Evolutionary conservation across 1,140 invertebrate species (phyloP), one percentile per base, ranked within the genome.

Genomic region (Magallana gigas): DNA sequence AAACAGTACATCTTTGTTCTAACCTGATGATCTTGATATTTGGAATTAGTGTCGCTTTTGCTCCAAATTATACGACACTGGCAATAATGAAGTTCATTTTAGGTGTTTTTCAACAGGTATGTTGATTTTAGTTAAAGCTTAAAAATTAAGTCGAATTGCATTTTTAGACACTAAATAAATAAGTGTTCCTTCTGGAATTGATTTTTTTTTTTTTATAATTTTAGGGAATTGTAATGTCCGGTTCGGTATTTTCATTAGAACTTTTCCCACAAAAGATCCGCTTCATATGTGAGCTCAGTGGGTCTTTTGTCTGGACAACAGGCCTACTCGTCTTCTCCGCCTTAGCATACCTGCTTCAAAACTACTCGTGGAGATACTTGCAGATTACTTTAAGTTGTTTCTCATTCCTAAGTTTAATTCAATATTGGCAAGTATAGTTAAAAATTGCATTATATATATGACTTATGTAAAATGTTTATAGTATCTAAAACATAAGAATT

Each of bases 31-130:
- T 89, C 12, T 29, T 88, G 9, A 64, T 83, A 4, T 18, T 86
- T 7, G 62, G 59, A 1, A 57, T 90, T 58, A 68, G 68, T 8
- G 85, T 85, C 16, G 88, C 88, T 9, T 88, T 91, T 57, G 23
- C 89, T 7, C 86, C 89, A 4, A 89, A 86, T 64, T 87, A 88
- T 64, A 18, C 57, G 8, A 81, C 88, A 0, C 88, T 90, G 48
- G 83, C 84, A 36, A 48, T 87, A 23, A 36, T 90, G 11, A 81
- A 90, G 18, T 81, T 91, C 9, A 8, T 88, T n/a, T 48, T 87
- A 23, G 91, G 91, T 18, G 85, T 88, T 84, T 64, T 89, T n/a
- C 90, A 91, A 58, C 89, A 91, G 88, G 91, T 91, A 83, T 57
- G 1, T 23, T 23, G 23, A 23, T 23, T 23, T 23, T 23, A 1